Evolutionary conservation across 2,797 vertebrate species (phyloP), one percentile per base, ranked within the genome.

Genomic region (Cyclura pinguis): DNA sequence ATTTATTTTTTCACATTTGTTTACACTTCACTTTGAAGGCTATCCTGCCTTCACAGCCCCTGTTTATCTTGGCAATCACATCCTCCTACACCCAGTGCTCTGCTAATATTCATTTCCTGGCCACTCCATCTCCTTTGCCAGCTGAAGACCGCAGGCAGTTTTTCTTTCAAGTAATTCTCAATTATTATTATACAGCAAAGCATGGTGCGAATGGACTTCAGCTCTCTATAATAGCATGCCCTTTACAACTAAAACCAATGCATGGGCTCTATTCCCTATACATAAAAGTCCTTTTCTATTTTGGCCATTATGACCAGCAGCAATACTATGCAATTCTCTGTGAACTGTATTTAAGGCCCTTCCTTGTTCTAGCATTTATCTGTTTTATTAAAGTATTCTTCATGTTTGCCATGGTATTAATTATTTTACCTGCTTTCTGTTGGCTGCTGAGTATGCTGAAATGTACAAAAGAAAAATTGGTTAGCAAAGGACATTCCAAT

Each of bases 101-200:
- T 85, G 35, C 57, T 85, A 73, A 81, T 80, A 80, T 90, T 90
- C 38, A 72, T 76, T 87, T 88, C 77, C 67, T 92, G 74, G 55
- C 76, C 67, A 84, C 77, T 64, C 64, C 64, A 84, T 90, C 76
- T 90, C 55, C 77, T 82, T 85, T 76, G 73, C 64, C 85, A 90
- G 74, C 74, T 64, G 14, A 67, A 84, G 52, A 87, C 64, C 52
- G 27, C 22, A 73, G 62, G 78, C 47, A 89, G 20, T 86, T 76
- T 74, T 83, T 73, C 67, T 80, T 91, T 74, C 67, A 86, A 86
- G 57, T 82, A 86, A 67, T 81, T 88, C 67, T 91, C 77, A 84
- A 38, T 72, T 85, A 74, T 85, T 64, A 73, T 91, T 76, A 86
- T 47, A 42, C 22, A 55, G 77, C 69, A 42, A 80, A 86, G 13